Evolutionary conservation across 23 tunicate genomes (phyloP).

Genomic region (Clavelina lepadiformis): DNA sequence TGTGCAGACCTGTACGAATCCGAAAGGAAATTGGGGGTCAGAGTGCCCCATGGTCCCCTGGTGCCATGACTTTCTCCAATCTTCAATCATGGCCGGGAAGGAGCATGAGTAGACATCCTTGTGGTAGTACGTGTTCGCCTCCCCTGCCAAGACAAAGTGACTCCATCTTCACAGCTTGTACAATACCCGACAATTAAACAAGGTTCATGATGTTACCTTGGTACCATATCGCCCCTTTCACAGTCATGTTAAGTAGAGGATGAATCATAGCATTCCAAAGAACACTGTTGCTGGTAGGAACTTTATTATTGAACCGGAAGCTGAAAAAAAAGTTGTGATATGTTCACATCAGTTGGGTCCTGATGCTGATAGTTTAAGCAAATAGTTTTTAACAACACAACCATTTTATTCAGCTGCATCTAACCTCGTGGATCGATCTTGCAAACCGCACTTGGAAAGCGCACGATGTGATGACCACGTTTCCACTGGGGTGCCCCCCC

Average conservation of each 20-base stretch:
- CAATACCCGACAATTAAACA: not conserved
- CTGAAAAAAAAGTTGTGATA: too few species aligned
- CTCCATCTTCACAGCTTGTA: not conserved
- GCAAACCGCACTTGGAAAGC: conserved; percentile 40
- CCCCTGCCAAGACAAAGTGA: conserved; percentile 30
- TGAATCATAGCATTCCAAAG: conserved; percentile 87
- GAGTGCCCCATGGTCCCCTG: conserved; percentile 48
- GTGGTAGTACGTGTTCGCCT: conserved; percentile 46
- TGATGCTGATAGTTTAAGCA: too few species aligned
- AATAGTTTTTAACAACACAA: too few species aligned
- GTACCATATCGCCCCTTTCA: conserved; percentile 86
- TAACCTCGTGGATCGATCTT: too few species aligned
- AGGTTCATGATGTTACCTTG: too few species aligned
- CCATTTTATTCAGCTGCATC: too few species aligned
- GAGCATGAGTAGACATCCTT: conserved; percentile 41
- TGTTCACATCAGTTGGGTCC: too few species aligned
- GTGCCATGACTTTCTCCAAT: conserved; percentile 57
- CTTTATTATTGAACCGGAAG: too few species aligned
- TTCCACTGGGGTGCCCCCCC: conserved; percentile 91
- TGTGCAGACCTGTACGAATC: conserved; percentile 75
- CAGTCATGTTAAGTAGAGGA: conserved; percentile 83
- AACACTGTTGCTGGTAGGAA: conserved; percentile 27
- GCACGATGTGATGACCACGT: conserved; percentile 65
- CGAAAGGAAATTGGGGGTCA: conserved; percentile 71
- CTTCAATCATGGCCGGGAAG: conserved; percentile 54